A percentile compares a stretch with the other conserved stretches of the same genome.
phyloP scores from a whole-genome alignment of 2,113 vertebrate genomes.

The Gymnobelideus leadbeateri region DNA sequence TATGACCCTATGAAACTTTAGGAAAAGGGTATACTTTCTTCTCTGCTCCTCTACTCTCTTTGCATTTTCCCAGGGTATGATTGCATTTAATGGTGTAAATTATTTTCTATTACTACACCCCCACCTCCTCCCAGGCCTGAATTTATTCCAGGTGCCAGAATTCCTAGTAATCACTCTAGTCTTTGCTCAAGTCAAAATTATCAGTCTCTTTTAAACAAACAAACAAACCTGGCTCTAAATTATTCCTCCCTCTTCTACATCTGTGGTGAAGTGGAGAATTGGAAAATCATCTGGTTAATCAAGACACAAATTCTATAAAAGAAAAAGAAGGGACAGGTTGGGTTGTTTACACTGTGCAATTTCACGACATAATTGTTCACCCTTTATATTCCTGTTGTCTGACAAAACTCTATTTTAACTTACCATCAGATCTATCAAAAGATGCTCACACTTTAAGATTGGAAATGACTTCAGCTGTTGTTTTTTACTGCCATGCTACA shows the following conservation, averaged over 20 bases:
- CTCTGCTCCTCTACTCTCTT: not conserved
- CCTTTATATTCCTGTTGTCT: conserved; percentile 21
- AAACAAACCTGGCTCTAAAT: conserved; percentile 43
- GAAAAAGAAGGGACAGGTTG: conserved; percentile 18
- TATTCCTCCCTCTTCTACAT: conserved; percentile 34
- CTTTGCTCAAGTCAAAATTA: not conserved
- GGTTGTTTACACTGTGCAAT: not conserved
- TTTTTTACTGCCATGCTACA: not conserved
- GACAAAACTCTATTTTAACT: conserved; percentile 14
- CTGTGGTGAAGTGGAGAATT: conserved; percentile 50
- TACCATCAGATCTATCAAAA: conserved; percentile 14
- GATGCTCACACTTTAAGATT: not conserved
- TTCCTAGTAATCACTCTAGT: not conserved
- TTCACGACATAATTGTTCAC: not conserved
- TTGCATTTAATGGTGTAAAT: not conserved
- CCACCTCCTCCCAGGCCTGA: not conserved
- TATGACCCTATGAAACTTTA: not conserved
- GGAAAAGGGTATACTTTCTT: not conserved
- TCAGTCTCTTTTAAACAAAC: conserved; percentile 30
- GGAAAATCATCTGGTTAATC: conserved; percentile 17
- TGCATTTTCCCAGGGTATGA: not conserved
- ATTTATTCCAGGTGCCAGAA: not conserved
- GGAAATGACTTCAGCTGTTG: not conserved
- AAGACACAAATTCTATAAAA: not conserved
- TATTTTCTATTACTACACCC: not conserved